These are phyloP conservation scores for Dioctria linearis DNA, from an alignment of 2,888 invertebrate genomes.

Conservation along the genomic window DNA sequence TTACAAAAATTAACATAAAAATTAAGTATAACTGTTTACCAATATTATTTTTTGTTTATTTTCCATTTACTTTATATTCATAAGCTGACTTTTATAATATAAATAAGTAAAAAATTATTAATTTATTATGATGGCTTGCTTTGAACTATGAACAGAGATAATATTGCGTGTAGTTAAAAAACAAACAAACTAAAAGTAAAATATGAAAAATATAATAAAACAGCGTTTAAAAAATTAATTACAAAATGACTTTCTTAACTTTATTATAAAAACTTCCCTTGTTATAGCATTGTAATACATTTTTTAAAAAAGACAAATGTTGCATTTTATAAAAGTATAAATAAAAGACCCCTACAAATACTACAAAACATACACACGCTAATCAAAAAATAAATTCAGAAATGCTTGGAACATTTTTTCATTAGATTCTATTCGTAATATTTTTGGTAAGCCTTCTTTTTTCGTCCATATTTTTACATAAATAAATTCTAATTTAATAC, in stretches of 20 bases:
- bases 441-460: background rate
- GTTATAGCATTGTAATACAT: constrained; percentile 46
- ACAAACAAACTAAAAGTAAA: background rate
- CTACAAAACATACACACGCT: background rate
- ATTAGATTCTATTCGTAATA: background rate
- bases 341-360: constrained; percentile 46
- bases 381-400: constrained; percentile 2
- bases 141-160: background rate
- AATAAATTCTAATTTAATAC: constrained; percentile 5
- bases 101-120: constrained; percentile 22
- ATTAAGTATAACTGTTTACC: constrained; percentile 36
- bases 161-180: constrained; percentile 35
- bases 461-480: background rate
- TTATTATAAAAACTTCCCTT: constrained; percentile 36
- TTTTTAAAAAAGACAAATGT: constrained; percentile 50
- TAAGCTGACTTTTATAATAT: constrained; percentile 31
- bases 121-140: constrained; percentile 43
- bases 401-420: constrained; percentile 13
- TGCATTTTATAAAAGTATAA: constrained; percentile 46
- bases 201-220: constrained; percentile 29
- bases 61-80: constrained; percentile 19
- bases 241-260: constrained; percentile 40
- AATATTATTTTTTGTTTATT: constrained; percentile 27
- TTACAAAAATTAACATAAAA: constrained; percentile 44
- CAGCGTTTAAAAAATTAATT: constrained; percentile 10